Evolutionary conservation across 2,113 vertebrate genomes (phyloP).

Genomic region (Cololabis saira): DNA sequence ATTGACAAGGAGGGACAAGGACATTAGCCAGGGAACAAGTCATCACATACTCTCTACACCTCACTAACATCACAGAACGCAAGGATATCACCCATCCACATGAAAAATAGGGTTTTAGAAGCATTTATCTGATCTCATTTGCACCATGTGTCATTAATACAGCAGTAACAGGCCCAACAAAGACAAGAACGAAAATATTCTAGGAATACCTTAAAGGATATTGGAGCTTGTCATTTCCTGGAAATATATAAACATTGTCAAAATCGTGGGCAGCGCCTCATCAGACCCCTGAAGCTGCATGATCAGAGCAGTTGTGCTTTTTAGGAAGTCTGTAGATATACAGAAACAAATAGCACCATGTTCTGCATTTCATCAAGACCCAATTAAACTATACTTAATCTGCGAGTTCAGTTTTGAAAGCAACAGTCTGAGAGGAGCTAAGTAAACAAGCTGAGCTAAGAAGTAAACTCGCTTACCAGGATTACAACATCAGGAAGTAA

Average conservation of each 20-base stretch:
- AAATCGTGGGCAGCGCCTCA: not conserved
- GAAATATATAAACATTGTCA: not conserved
- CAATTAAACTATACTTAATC: slow-evolving; percentile 26
- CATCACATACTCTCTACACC: too few species aligned
- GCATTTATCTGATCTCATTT: not conserved
- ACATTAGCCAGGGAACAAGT: slow-evolving; percentile 11
- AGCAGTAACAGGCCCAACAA: not conserved
- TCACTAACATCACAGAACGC: not conserved
- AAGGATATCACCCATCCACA: too few species aligned
- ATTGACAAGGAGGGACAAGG: slow-evolving; percentile 34
- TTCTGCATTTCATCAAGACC: slow-evolving; percentile 1
- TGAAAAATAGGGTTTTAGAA: too few species aligned
- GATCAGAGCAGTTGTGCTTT: not conserved
- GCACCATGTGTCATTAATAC: not conserved
- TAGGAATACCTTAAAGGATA: not conserved
- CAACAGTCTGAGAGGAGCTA: not conserved
- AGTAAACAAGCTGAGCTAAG: slow-evolving; percentile 21
- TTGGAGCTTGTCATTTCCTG: not conserved
- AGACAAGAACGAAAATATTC: not conserved
- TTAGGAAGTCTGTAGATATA: slow-evolving; percentile 11
- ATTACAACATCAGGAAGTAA: too few species aligned
- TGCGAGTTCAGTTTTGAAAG: slow-evolving; percentile 6
- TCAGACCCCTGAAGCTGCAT: not conserved
- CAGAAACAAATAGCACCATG: not conserved
- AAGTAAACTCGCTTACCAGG: slow-evolving; percentile 33